phyloP scores from a whole-genome alignment of 2,888 invertebrate species.

The Drosophila meridionalis region DNA sequence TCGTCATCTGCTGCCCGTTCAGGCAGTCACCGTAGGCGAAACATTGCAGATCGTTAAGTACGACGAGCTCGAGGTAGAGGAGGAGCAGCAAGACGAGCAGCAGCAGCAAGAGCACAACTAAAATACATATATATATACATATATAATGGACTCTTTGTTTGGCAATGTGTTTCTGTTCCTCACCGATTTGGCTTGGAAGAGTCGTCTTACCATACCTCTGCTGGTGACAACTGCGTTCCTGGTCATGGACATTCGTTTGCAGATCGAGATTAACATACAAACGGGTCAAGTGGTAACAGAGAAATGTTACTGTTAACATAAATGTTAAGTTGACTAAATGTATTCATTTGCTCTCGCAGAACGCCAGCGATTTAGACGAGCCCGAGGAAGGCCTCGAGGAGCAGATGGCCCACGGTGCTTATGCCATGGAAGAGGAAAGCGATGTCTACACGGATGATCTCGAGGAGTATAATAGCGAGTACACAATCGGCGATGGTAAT shows the following conservation, averaged over 20 bases:
- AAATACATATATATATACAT: slow-evolving; percentile 20
- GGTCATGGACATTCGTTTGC: slow-evolving; percentile 89
- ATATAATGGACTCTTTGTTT: slow-evolving; percentile 84
- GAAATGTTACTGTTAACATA: neutral
- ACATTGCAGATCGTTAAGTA: slow-evolving; percentile 86
- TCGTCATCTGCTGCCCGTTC: slow-evolving; percentile 86
- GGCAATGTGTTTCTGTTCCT: slow-evolving; percentile 88
- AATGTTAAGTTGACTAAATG: neutral
- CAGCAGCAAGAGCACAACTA: slow-evolving; percentile 14
- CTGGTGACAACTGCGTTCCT: slow-evolving; percentile 89
- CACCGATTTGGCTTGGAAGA: slow-evolving; percentile 90
- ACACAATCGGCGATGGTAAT: slow-evolving; percentile 68
- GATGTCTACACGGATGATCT: slow-evolving; percentile 72
- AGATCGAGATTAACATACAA: slow-evolving; percentile 88
- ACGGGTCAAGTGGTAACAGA: slow-evolving; percentile 83
- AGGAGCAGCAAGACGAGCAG: slow-evolving; percentile 21
- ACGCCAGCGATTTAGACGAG: slow-evolving; percentile 82
- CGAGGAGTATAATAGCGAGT: slow-evolving; percentile 70
- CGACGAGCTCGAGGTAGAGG: slow-evolving; percentile 85
- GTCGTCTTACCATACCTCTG: slow-evolving; percentile 88
- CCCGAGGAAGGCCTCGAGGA: slow-evolving; percentile 69
- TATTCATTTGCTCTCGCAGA: slow-evolving; percentile 44
- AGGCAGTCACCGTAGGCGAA: slow-evolving; percentile 86
- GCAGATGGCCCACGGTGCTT: slow-evolving; percentile 52
- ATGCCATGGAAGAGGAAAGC: slow-evolving; percentile 73